Evolutionary conservation across 2,797 vertebrate genomes (phyloP), one percentile per base, ranked within the genome.

Genomic region (Lacerta viridis): DNA sequence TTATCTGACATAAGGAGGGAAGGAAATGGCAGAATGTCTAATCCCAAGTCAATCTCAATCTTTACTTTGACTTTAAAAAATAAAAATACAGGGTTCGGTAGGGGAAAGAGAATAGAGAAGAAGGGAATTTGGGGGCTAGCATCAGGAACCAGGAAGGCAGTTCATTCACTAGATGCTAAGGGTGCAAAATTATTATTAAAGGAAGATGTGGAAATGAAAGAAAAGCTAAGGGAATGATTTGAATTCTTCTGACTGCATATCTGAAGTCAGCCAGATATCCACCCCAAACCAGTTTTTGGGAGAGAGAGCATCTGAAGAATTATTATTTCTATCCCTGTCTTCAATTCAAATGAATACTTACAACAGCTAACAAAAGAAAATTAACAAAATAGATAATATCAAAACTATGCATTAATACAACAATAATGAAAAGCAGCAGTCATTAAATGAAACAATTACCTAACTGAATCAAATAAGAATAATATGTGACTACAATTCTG

Each of bases 401-500:
- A 66, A 81, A 80, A 43, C n/a, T 39, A 74, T 36, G 81, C 74
- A 87, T 64, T 75, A 74, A 75, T 84, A 75, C 71, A 75, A 27
- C 29, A 61, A 59, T 75, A 13, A 46, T 11, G 81, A 85, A 77
- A 77, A 85, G 59, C 71, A 50, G 39, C 86, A 82, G 71, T 46
- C 39, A 64, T 87, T 74, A 87, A 66, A 87, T 43, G 33, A 61
- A 85, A 43, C 43, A 43, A 77, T 66, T 43, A 33, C 33, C 33
- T 33, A 64, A 72, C 7, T 77, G 27, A 39, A 55, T 78, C n/a
- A 83, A 77, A 83, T 0, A 77, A 59, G 50, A 9, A 25, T 64
- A 66, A 55, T 18, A 85, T 75, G 50, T 81, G 43, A 36, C 71
- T 55, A 55, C 50, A 55, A 55, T 55, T 55, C 50, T 55, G 50